These are phyloP conservation scores for Dasypus novemcinctus DNA, from an alignment of 2,113 vertebrate genomes.

Conservation along the genomic window DNA sequence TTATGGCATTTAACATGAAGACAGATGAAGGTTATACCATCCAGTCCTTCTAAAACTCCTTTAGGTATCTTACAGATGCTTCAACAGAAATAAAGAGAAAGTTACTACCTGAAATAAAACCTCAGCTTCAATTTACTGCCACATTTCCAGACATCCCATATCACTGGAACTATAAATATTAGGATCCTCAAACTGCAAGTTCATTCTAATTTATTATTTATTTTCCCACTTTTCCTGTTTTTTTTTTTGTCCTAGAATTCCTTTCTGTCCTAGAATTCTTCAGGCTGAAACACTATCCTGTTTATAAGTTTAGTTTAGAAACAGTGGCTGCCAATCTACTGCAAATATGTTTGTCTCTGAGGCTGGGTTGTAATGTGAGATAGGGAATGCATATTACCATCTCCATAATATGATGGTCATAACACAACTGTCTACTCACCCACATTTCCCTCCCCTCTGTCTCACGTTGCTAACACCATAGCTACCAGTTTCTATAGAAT, in stretches of 20 bases:
- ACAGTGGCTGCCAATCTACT: neutral
- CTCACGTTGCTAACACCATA: neutral
- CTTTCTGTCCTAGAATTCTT: conserved; percentile 26
- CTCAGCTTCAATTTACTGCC: conserved; percentile 56
- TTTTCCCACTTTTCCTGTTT: neutral
- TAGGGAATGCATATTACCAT: neutral
- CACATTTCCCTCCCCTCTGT: neutral
- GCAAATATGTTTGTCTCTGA: neutral
- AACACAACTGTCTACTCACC: too few species aligned
- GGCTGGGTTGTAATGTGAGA: conserved; percentile 7
- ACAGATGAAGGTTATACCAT: neutral
- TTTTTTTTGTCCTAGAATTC: conserved; percentile 44
- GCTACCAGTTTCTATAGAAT: conserved; percentile 31
- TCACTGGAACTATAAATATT: conserved; percentile 56
- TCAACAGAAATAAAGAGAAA: conserved; percentile 34
- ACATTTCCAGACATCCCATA: conserved; percentile 29
- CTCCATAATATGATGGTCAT: neutral
- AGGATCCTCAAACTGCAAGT: conserved; percentile 34
- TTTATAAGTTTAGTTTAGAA: conserved; percentile 16
- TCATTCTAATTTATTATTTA: conserved; percentile 57
- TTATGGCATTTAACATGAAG: neutral
- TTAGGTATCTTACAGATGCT: neutral
- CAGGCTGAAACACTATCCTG: neutral
- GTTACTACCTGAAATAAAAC: conserved; percentile 62
- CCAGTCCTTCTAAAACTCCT: neutral